These are phyloP conservation scores for Holcopasites calliopsidis DNA, from an alignment of 1,140 invertebrate species.

Conservation along the genomic window DNA sequence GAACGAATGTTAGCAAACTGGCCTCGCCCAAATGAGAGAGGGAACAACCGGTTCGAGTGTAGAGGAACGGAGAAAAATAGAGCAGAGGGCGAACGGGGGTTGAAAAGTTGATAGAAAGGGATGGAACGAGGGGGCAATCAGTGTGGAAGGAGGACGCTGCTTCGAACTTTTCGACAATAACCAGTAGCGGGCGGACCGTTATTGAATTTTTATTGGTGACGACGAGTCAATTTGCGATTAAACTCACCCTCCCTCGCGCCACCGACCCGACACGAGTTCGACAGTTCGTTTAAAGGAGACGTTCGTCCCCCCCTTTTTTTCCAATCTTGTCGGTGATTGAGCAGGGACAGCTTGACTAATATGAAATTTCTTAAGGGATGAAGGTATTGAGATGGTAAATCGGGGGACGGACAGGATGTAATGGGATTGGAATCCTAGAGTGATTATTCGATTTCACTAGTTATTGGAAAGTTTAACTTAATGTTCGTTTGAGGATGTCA, in stretches of 20 bases:
- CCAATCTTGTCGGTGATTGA: neutral
- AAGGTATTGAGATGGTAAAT: neutral
- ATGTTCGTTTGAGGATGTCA: no score
- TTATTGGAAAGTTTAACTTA: no score
- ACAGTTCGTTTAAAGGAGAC: conserved; percentile 66
- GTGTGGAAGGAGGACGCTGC: conserved; percentile 14
- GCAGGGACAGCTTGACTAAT: neutral
- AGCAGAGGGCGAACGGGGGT: conserved; percentile 12
- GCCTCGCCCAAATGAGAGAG: conserved; percentile 9
- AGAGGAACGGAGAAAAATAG: neutral
- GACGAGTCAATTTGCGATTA: conserved; percentile 73
- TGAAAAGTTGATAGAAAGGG: neutral
- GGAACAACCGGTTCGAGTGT: neutral
- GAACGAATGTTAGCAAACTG: conserved; percentile 51
- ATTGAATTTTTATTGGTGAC: conserved; percentile 77
- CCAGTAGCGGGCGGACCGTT: conserved; percentile 52
- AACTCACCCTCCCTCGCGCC: conserved; percentile 49
- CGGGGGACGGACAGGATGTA: neutral
- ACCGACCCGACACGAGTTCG: conserved; percentile 56
- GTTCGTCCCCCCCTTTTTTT: neutral
- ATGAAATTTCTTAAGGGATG: neutral
- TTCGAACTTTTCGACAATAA: conserved; percentile 64
- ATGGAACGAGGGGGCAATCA: neutral
- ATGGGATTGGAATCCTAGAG: no score
- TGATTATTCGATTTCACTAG: neutral